Conservation (phyloP, 2,888 invertebrate genomes). For the Limnephilus marmoratus region DNA sequence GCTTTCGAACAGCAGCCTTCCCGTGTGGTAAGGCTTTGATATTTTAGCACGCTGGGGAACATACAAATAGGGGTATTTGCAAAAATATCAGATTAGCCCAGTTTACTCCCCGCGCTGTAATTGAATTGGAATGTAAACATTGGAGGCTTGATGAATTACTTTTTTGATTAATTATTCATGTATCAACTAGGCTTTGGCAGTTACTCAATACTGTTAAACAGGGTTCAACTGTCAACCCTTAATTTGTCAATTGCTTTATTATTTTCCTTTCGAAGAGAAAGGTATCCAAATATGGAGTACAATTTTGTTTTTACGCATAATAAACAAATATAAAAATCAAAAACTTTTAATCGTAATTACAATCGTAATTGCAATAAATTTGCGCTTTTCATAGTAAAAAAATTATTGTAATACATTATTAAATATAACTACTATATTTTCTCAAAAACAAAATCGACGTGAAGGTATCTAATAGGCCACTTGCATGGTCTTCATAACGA, state of each 20-base stretch:
- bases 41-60: constrained; percentile 23
- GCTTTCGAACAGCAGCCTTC: constrained; percentile 1
- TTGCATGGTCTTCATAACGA: too few relatives aligned
- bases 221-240: not conserved
- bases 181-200: not conserved
- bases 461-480: too few relatives aligned
- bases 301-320: too few relatives aligned
- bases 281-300: too few relatives aligned
- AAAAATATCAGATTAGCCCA: constrained; percentile 15
- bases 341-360: too few relatives aligned
- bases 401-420: too few relatives aligned
- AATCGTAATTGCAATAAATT: too few relatives aligned
- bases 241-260: not conserved
- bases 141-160: not conserved
- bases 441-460: too few relatives aligned
- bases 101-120: not conserved
- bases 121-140: not conserved
- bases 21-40: constrained; percentile 25
- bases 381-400: too few relatives aligned
- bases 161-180: not conserved
- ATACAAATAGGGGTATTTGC: not conserved
- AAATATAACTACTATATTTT: too few relatives aligned
- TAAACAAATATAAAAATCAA: too few relatives aligned
- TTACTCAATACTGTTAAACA: not conserved
- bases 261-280: too few relatives aligned